These are phyloP conservation scores for Ciconia boyciana DNA, from an alignment of 2,113 vertebrate genomes.

Conservation along the genomic window DNA sequence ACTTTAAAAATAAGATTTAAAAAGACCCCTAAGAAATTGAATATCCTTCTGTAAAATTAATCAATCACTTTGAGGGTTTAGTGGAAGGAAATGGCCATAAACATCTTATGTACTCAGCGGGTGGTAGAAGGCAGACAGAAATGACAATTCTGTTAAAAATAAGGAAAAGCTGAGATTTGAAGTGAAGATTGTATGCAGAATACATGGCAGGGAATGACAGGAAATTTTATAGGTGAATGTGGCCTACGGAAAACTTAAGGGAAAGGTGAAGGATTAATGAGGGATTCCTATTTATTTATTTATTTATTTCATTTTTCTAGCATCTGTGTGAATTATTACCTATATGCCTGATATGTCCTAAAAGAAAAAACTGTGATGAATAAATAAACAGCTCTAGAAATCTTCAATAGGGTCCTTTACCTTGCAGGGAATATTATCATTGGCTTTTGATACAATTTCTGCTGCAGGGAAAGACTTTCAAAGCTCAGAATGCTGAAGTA, in stretches of 20 bases:
- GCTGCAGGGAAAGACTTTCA: constrained; percentile 94
- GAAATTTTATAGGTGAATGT: constrained; percentile 60
- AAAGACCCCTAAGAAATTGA: constrained; percentile 56
- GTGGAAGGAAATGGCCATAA: constrained; percentile 77
- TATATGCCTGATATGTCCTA: constrained; percentile 76
- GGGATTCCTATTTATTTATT: background rate
- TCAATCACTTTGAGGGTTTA: constrained; percentile 87
- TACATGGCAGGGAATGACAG: constrained; percentile 52
- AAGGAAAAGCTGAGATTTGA: constrained; percentile 51
- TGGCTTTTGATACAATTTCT: constrained; percentile 93
- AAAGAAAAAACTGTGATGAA: constrained; percentile 87
- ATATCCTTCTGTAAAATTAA: constrained; percentile 76
- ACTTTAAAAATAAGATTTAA: constrained; percentile 61
- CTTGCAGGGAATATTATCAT: constrained; percentile 91
- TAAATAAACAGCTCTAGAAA: constrained; percentile 89
- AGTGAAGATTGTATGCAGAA: constrained; percentile 44
- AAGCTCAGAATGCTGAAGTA: constrained; percentile 88
- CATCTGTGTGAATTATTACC: constrained; percentile 78
- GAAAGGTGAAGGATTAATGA: constrained; percentile 72
- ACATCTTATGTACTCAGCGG: constrained; percentile 82
- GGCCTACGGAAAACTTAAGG: constrained; percentile 50
- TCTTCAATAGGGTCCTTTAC: constrained; percentile 88
- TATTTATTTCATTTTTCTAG: constrained; percentile 70
- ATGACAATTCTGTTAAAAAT: constrained; percentile 71
- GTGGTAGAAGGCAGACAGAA: constrained; percentile 74